Evolutionary conservation across 2,888 invertebrate species (phyloP).

Genomic region (Meloe dianella): DNA sequence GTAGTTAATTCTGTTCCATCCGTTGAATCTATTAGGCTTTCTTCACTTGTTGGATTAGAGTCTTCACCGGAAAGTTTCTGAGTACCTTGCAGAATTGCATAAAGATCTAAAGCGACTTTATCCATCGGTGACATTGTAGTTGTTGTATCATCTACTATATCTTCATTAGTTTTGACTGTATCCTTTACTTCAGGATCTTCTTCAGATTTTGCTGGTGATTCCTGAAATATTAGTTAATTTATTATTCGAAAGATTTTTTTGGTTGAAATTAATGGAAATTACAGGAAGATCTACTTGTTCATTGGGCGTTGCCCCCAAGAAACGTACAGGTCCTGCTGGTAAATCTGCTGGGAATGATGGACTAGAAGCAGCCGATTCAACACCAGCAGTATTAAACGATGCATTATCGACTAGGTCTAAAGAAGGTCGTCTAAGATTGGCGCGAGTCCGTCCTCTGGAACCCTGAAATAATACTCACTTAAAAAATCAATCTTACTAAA

Average conservation of each 20-base stretch:
- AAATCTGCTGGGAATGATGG: constrained; percentile 65
- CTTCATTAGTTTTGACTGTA: constrained; percentile 44
- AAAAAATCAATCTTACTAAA: neutral
- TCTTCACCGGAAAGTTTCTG: constrained; percentile 62
- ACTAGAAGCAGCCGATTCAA: constrained; percentile 56
- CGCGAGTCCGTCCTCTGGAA: constrained; percentile 62
- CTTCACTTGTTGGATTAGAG: constrained; percentile 53
- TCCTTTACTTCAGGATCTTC: constrained; percentile 54
- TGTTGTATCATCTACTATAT: constrained; percentile 60
- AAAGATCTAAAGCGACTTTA: constrained; percentile 82
- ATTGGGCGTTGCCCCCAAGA: constrained; percentile 66
- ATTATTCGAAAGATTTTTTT: neutral
- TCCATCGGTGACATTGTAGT: constrained; percentile 76
- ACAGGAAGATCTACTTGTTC: constrained; percentile 57
- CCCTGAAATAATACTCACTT: constrained; percentile 39
- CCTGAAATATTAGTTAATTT: constrained; percentile 17
- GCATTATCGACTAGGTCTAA: constrained; percentile 82
- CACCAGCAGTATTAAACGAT: constrained; percentile 75
- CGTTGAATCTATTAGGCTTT: constrained; percentile 37
- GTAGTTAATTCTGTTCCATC: constrained; percentile 34
- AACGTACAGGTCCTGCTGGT: constrained; percentile 64
- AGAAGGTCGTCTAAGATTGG: constrained; percentile 75
- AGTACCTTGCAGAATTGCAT: constrained; percentile 75
- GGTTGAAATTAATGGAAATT: constrained; percentile 38
- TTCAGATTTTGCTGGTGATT: constrained; percentile 30